Evolutionary conservation across 2,888 invertebrate genomes (phyloP), one percentile per base, ranked within the genome.

Genomic region (Chouioia cunea): DNA sequence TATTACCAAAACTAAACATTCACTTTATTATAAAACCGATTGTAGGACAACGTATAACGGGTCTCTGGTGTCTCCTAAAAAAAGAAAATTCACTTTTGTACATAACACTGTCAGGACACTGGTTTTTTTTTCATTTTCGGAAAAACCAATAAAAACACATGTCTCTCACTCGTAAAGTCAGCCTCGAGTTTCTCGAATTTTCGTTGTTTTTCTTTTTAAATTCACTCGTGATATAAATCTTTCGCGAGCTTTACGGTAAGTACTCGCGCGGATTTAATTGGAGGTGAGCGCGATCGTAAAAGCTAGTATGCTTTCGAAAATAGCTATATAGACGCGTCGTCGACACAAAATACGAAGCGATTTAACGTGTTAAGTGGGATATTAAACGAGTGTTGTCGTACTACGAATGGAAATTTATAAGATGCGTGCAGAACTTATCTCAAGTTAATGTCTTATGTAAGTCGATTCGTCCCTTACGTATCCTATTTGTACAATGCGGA

Each of bases 141-240:
- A 36, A 36, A 36, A 36, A 36, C 36, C 36, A 36, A 2, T 10
- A 36, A 36, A 36, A 36, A 36, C 36, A 36, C 36, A 12, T 36
- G 36, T 36, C 36, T 36, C 1, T 1, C 36, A 36, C 52, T 58
- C 66, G 66, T 67, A 58, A 71, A 71, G 64, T 71, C 53, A 53
- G 58, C 48, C 44, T 71, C 50, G 48, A 43, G 23, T 71, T 67
- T 48, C 65, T 22, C 20, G 20, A 20, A 23, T n/a, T n/a, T 18
- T 36, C 56, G 16, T 20, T n/a, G 27, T 44, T 27, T 46, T 22
- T 54, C 27, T 27, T 4, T 48, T 2, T 1, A 4, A 1, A 53
- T 22, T 23, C 22, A 23, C 15, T 23, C 23, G 53, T 53, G 53
- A 23, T 22, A 15, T 22, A 53, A 53, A 53, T 23, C 53, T 22